Conservation (phyloP, 2,888 invertebrate genomes). For the Acrobasis consociella region DNA sequence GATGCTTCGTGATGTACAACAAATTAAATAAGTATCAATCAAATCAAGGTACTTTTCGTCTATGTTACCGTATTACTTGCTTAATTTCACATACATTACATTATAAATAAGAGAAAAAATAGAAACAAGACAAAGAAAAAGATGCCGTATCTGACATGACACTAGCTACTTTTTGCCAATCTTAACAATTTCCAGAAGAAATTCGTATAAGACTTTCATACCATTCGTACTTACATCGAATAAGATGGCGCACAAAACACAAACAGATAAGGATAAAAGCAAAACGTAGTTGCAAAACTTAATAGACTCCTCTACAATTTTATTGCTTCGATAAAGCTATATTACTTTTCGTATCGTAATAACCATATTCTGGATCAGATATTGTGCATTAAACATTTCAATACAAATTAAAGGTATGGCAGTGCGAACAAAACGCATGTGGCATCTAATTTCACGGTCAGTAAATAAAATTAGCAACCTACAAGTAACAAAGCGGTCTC, state of each 20-base stretch:
- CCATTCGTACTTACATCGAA: background rate
- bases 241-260: slow-evolving; percentile 29
- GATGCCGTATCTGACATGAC: too few species aligned
- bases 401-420: slow-evolving; percentile 56
- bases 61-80: too few species aligned
- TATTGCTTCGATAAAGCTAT: slow-evolving; percentile 53
- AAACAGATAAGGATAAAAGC: slow-evolving; percentile 70
- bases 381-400: slow-evolving; percentile 62
- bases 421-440: slow-evolving; percentile 55
- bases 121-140: too few species aligned
- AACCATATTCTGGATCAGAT: slow-evolving; percentile 34
- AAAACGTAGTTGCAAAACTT: slow-evolving; percentile 60
- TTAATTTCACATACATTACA: too few species aligned
- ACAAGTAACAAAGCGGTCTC: slow-evolving; percentile 76
- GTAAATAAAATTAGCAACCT: slow-evolving; percentile 79
- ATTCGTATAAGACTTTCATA: background rate
- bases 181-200: too few species aligned
- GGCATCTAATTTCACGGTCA: slow-evolving; percentile 75
- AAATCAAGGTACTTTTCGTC: too few species aligned
- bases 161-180: too few species aligned
- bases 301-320: slow-evolving; percentile 61
- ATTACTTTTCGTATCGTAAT: slow-evolving; percentile 46
- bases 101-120: too few species aligned
- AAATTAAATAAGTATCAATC: too few species aligned
- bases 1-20: too few species aligned